A percentile compares a stretch with the other conserved stretches of the same genome.
These are phyloP conservation scores for Cygnus atratus DNA, from an alignment of 2,113 vertebrate species.

Conservation along the genomic window DNA sequence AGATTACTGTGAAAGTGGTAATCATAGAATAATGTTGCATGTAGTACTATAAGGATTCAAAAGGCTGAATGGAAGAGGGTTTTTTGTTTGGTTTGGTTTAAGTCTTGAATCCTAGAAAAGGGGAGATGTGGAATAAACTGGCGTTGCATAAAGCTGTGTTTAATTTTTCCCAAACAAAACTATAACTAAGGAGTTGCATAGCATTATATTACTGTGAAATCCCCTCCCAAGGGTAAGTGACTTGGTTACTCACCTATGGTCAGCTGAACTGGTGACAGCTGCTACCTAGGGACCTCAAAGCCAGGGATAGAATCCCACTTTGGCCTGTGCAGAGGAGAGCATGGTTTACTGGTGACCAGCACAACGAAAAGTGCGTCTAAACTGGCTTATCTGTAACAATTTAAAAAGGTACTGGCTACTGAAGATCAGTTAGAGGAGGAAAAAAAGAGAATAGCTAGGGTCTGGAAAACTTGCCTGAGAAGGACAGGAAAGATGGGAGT, in stretches of 20 bases:
- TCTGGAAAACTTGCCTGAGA: not conserved
- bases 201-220: not conserved
- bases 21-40: not conserved
- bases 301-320: no score
- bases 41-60: not conserved
- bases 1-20: not conserved
- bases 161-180: no score
- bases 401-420: not conserved
- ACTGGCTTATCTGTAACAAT: not conserved
- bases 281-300: not conserved
- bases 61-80: not conserved
- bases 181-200: not conserved
- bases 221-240: rapidly evolving
- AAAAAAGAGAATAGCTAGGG: not conserved
- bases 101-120: not conserved
- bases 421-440: not conserved
- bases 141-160: not conserved
- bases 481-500: not conserved
- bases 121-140: not conserved
- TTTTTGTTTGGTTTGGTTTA: not conserved
- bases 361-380: rapidly evolving
- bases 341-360: not conserved
- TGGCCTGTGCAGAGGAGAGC: not conserved
- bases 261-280: not conserved
- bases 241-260: not conserved